Base-by-base conservation (phyloP, 2,888 invertebrate species). In the Acholoe squamosa region DNA sequence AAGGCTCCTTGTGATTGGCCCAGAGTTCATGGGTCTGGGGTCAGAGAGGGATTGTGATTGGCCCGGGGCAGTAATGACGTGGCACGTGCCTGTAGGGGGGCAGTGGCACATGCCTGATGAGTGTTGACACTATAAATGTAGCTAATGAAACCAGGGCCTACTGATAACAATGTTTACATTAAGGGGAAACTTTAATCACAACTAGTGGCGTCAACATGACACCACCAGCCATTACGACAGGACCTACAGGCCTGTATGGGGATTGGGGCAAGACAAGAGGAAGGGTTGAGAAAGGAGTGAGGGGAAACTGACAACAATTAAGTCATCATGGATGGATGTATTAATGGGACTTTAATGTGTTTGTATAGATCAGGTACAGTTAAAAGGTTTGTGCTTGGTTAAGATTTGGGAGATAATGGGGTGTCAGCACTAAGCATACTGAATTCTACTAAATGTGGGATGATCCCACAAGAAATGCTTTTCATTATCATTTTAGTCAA, bases 151-250 rank as follows among this genome's bases (percentile, higher is more conserved):
- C 80, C 16, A 80, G 80, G 0, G 43, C 10, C 33, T n/a, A 0
- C 19, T 43, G 80, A 80, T 80, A 80, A 43, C 43, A 80, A 34
- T 80, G 80, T 80, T 80, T 80, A 80, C 80, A 80, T 80, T 80
- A 80, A 43, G 22, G 43, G 19, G 34, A 14, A 19, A 80, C 80
- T 43, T 43, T 34, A 33, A 43, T 34, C 34, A 28, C 43, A 80
- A 19, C 14, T 71, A 25, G 31, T 25, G 14, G 25, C 28, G 28
- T 71, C 12, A 28, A 71, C 71, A 71, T 28, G 31, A n/a, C 28
- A 71, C 28, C 28, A 61, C 1, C 61, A 19, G 61, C 19, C n/a
- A n/a, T 71, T 28, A 71, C 25, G 25, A 28, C 25, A n/a, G 14
- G 31, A 14, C 28, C 12, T 25, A 71, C 3, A 25, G 71, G 3